Conservation (phyloP, 2,113 vertebrate species). For the Pseudonaja textilis region DNA sequence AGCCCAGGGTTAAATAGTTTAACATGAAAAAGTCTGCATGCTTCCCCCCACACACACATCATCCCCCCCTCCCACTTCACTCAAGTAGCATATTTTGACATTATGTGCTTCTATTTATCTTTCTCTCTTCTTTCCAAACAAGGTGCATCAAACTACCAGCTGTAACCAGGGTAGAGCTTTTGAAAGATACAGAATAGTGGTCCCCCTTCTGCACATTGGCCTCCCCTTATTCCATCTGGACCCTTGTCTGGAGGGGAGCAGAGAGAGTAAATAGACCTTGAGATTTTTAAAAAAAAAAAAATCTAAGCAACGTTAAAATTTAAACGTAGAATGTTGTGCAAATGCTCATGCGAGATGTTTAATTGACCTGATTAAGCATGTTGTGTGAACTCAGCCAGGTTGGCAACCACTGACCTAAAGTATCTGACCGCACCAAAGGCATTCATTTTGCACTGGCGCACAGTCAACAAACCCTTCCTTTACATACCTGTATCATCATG, state of each 20-base stretch:
- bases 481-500: neutral
- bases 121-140: neutral
- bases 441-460: neutral
- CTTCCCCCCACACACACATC: accelerated
- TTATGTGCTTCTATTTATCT: neutral
- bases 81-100: neutral
- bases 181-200: neutral
- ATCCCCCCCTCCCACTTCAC: neutral
- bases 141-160: neutral
- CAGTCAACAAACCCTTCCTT: neutral
- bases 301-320: neutral
- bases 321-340: neutral
- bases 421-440: neutral
- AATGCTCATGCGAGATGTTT: neutral
- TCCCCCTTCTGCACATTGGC: neutral
- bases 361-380: no score
- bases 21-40: neutral
- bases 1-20: neutral
- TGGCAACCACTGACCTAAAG: neutral
- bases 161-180: neutral
- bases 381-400: neutral
- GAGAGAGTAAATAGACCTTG: neutral
- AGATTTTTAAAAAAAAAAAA: neutral
- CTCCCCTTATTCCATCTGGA: neutral
- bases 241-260: neutral